phyloP scores from a whole-genome alignment of 2,888 invertebrate genomes.

The Mimas tiliae region DNA sequence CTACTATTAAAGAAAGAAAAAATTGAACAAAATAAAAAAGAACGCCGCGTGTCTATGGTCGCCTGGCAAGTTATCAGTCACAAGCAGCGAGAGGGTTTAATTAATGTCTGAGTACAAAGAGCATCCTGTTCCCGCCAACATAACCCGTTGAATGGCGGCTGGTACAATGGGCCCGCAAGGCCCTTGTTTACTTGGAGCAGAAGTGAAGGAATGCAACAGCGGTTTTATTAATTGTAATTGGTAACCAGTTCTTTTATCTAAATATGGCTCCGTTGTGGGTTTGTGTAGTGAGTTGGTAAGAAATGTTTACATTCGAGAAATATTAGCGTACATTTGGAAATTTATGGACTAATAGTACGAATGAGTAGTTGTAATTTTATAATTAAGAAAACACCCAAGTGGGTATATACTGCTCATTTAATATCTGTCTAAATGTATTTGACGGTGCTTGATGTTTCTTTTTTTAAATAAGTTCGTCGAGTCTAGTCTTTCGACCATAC shows the following conservation, averaged over 20 bases:
- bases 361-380: too few relatives aligned
- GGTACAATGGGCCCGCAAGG: conserved; percentile 17
- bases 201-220: conserved; percentile 16
- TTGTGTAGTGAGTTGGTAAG: too few relatives aligned
- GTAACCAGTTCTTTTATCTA: not conserved
- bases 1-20: not conserved
- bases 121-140: conserved; percentile 42
- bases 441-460: too few relatives aligned
- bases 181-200: conserved; percentile 14
- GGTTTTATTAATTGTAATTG: conserved; percentile 11
- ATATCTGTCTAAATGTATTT: too few relatives aligned
- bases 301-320: too few relatives aligned
- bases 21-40: conserved; percentile 2
- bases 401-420: too few relatives aligned
- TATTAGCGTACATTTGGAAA: too few relatives aligned
- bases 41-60: conserved; percentile 27
- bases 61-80: conserved; percentile 42
- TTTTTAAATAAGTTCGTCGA: too few relatives aligned
- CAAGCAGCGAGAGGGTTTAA: conserved; percentile 52
- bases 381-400: too few relatives aligned
- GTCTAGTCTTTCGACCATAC: too few relatives aligned
- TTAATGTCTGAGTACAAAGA: conserved; percentile 57
- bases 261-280: not conserved
- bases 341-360: too few relatives aligned
- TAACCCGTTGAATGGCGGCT: conserved; percentile 21